Conservation (phyloP, 2,797 vertebrate genomes). For the Muscicapa comitata region DNA sequence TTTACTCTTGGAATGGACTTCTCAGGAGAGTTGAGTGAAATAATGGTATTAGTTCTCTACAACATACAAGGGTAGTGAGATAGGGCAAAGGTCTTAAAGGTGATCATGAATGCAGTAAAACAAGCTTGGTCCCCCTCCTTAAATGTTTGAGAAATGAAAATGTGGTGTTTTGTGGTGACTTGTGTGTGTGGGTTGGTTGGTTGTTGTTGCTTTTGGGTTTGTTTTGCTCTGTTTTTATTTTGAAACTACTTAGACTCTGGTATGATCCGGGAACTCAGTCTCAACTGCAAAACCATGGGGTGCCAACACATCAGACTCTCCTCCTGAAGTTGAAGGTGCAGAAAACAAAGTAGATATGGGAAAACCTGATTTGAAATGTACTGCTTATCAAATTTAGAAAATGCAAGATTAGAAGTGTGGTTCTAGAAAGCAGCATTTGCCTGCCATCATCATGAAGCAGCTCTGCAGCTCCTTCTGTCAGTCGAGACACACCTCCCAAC, state of each 20-base stretch:
- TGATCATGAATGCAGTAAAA: neutral
- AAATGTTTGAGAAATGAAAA: neutral
- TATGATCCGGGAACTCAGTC: neutral
- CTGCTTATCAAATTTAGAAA: neutral
- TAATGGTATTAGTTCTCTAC: neutral
- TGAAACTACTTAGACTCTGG: neutral
- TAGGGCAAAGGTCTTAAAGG: neutral
- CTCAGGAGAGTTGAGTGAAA: neutral
- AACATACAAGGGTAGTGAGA: rapidly evolving
- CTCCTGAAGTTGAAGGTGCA: neutral
- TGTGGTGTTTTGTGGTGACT: neutral
- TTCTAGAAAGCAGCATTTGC: neutral
- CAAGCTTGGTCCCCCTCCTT: neutral
- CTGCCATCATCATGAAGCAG: neutral
- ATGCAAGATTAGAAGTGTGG: neutral
- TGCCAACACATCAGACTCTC: neutral
- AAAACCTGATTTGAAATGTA: neutral
- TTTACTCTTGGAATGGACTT: neutral
- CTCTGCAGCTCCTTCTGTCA: neutral
- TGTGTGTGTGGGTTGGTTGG: neutral
- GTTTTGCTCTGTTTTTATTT: neutral
- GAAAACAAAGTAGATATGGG: neutral
- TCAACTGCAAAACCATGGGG: neutral
- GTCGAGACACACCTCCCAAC: neutral
- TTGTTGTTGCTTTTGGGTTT: neutral